Evolutionary conservation across 2,888 invertebrate species (phyloP), one percentile per base, ranked within the genome.

Genomic region (Drosophila atroscutellata): DNA sequence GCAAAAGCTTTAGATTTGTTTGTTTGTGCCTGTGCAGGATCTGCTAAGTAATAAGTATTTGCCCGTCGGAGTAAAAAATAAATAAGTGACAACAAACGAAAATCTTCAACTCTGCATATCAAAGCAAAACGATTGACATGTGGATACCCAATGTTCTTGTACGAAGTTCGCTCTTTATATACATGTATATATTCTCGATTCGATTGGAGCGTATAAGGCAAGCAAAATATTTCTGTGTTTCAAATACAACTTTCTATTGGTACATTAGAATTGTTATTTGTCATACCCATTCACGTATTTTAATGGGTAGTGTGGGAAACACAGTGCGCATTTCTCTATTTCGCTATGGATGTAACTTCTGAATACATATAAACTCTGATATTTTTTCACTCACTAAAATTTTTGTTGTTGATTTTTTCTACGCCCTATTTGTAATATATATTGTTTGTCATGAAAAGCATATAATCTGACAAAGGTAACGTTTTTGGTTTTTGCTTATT

Each of bases 1-100:
- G 9, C 61, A 64, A 37, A 58, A 77, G 80, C 83, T 77, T 77
- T 55, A 77, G 70, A 76, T 71, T 72, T 68, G 50, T 28, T 45
- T 75, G 49, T n/a, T 45, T 75, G 37, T 63, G 45, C 56, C 30
- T 54, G 58, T 66, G 60, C 37, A 47, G 54, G 8, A 45, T 39
- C 60, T 70, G 72, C 64, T 72, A 79, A 82, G 79, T 72, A 83
- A 80, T 76, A 67, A 65, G 56, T 67, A 76, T 82, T 82, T 82
- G 81, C 51, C 49, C 50, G 70, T 45, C 70, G n/a, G 54, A 73
- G 69, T 54, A 47, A 18, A 64, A 65, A 70, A 72, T 72, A 80
- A 66, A 63, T 66, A 76, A 49, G 50, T 59, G 51, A 28, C 59
- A 73, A 24, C 45, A 47, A 45, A 67, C 34, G 55, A 50, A 64